These are phyloP conservation scores for Brachionus sp. DNA, from an alignment of 1,140 invertebrate species.

Conservation along the genomic window DNA sequence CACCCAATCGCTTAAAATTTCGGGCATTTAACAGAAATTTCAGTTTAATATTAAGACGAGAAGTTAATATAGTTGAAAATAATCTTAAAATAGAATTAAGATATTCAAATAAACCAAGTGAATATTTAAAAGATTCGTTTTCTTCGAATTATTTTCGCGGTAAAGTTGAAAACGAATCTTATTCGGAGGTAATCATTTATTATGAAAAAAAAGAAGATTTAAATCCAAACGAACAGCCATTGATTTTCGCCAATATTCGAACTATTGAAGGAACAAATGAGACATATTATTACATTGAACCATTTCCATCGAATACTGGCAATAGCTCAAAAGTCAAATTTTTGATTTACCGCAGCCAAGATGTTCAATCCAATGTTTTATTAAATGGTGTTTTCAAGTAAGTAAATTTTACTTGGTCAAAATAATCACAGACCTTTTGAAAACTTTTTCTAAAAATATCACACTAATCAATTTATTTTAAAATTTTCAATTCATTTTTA, in stretches of 20 bases:
- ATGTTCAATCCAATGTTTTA: neutral
- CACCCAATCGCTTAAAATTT: constrained; percentile 13
- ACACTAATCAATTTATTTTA: too few relatives aligned
- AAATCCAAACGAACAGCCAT: neutral
- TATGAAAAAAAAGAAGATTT: neutral
- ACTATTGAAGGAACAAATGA: neutral
- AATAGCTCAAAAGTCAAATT: neutral
- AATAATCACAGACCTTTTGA: too few relatives aligned
- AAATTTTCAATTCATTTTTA: too few relatives aligned
- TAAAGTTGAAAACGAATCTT: neutral
- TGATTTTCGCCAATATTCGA: constrained; percentile 16
- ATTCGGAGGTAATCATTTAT: constrained; percentile 5
- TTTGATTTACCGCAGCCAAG: constrained; percentile 8
- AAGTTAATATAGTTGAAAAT: neutral
- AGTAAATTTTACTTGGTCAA: neutral
- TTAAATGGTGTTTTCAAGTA: constrained; percentile 25
- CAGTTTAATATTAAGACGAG: neutral
- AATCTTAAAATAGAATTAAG: constrained; percentile 6
- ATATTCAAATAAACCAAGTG: constrained; percentile 12
- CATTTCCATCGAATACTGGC: neutral
- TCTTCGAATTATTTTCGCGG: constrained; percentile 17
- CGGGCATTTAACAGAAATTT: constrained; percentile 7
- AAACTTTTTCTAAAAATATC: too few relatives aligned
- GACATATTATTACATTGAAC: constrained; percentile 16
- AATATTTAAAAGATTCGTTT: constrained; percentile 16